A percentile compares a stretch with the other conserved stretches of the same genome.
Conservation (phyloP, 2,797 vertebrate genomes). For the Synanceia verrucosa region DNA sequence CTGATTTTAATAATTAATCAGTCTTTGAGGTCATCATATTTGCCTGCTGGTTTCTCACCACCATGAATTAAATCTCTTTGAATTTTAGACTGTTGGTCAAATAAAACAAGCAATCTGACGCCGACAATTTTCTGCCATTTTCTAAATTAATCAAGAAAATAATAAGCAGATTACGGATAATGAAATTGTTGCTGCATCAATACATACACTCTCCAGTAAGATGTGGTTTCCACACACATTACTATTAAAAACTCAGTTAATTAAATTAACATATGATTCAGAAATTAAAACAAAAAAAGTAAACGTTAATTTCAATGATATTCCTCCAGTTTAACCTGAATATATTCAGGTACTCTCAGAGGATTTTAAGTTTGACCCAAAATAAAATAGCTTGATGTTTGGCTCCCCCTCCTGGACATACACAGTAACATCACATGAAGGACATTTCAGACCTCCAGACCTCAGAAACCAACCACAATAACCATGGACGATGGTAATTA, state of each 20-base stretch:
- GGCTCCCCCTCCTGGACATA: constrained; percentile 55
- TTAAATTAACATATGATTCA: too few species aligned
- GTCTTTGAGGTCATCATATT: not conserved
- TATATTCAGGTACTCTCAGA: not conserved
- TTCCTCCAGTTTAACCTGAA: too few species aligned
- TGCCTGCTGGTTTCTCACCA: not conserved
- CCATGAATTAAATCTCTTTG: not conserved
- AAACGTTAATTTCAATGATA: not conserved
- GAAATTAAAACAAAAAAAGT: not conserved
- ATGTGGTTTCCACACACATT: not conserved
- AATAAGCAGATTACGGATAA: not conserved
- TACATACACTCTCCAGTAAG: not conserved
- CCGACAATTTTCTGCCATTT: not conserved
- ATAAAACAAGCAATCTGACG: not conserved
- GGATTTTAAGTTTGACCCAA: not conserved
- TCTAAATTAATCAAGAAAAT: not conserved
- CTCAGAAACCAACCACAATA: not conserved
- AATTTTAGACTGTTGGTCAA: not conserved
- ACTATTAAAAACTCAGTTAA: too few species aligned
- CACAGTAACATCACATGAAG: not conserved
- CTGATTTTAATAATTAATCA: not conserved
- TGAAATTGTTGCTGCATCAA: not conserved
- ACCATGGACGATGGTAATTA: not conserved
- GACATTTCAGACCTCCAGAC: not conserved
- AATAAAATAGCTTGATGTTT: constrained; percentile 47